These are phyloP conservation scores for Tenthredo scrophulariae DNA, from an alignment of 2,888 invertebrate species.

Conservation along the genomic window DNA sequence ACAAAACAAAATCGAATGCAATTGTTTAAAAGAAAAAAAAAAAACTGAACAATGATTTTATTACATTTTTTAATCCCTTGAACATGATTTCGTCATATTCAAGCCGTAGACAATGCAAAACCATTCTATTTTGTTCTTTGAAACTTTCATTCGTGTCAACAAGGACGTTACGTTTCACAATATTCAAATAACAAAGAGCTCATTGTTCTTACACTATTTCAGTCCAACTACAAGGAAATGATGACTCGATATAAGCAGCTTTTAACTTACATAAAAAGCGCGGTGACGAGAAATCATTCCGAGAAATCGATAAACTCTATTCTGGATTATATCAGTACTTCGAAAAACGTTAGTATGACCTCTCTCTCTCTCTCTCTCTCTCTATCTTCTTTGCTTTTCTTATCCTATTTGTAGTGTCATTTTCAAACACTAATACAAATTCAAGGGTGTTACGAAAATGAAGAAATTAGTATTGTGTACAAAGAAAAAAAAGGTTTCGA, in stretches of 20 bases:
- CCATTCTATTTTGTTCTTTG: background rate
- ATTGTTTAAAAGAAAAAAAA: background rate
- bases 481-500: slow-evolving; percentile 10
- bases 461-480: background rate
- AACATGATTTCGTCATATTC: background rate
- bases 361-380: background rate
- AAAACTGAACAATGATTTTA: background rate
- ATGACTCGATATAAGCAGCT: slow-evolving; percentile 97
- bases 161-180: background rate
- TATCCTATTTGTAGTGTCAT: background rate
- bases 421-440: background rate
- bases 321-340: slow-evolving; percentile 99
- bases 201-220: slow-evolving; percentile 56
- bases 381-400: background rate
- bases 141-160: background rate
- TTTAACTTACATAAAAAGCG: slow-evolving; percentile 98
- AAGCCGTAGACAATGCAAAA: background rate
- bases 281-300: slow-evolving; percentile 99
- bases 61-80: no score
- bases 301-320: slow-evolving; percentile 99
- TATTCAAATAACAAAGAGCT: background rate
- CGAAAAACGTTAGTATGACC: slow-evolving; percentile 91
- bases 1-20: background rate
- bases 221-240: slow-evolving; percentile 97
- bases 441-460: background rate